Conservation (phyloP, 2,888 invertebrate species). For the Meandrusa payeni region DNA sequence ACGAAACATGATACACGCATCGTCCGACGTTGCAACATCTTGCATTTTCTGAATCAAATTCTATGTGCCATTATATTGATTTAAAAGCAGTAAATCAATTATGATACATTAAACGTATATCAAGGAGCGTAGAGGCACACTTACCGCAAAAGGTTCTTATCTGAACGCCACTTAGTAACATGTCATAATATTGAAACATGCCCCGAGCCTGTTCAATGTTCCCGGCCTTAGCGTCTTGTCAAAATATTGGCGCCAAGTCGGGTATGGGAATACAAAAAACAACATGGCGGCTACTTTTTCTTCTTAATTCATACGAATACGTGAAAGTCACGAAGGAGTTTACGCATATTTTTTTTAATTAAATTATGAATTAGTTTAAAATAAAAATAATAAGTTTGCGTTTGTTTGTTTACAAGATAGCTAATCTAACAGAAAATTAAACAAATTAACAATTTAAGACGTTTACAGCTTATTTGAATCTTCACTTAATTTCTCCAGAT, state of each 20-base stretch:
- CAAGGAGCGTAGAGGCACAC: slow-evolving; percentile 27
- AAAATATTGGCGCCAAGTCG: slow-evolving; percentile 61
- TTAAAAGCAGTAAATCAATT: slow-evolving; percentile 23
- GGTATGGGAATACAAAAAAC: slow-evolving; percentile 34
- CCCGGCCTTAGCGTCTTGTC: slow-evolving; percentile 46
- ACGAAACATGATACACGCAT: no score
- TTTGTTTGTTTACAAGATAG: neutral
- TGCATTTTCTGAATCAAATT: slow-evolving; percentile 7
- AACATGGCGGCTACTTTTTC: slow-evolving; percentile 14
- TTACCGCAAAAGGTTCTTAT: slow-evolving; percentile 53
- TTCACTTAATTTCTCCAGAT: slow-evolving; percentile 55
- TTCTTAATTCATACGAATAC: slow-evolving; percentile 8
- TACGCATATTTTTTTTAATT: no score
- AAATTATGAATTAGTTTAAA: slow-evolving; percentile 4
- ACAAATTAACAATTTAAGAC: slow-evolving; percentile 34
- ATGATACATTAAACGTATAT: slow-evolving; percentile 27
- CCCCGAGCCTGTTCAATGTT: slow-evolving; percentile 54
- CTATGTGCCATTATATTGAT: no score
- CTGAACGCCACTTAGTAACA: slow-evolving; percentile 61
- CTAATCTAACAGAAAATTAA: slow-evolving; percentile 7
- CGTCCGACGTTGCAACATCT: slow-evolving; percentile 10
- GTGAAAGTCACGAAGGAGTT: neutral
- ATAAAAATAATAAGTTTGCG: neutral
- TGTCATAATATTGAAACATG: slow-evolving; percentile 60
- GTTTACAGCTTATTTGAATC: slow-evolving; percentile 47